phyloP scores from a whole-genome alignment of 2,797 vertebrate species.

The Xenops minutus region DNA sequence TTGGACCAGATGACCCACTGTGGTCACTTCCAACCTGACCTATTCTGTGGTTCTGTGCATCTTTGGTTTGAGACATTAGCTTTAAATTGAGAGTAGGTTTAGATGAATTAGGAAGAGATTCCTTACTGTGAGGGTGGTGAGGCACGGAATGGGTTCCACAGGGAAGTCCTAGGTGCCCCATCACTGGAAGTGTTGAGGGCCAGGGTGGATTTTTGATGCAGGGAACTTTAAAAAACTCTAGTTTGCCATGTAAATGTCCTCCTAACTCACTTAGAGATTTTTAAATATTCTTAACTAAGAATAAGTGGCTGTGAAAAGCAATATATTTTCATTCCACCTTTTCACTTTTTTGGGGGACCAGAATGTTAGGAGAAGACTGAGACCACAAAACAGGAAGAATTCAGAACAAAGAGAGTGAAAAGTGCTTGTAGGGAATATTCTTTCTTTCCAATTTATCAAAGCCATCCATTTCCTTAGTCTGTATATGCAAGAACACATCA shows the following conservation, averaged over 20 bases:
- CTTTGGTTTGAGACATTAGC: background rate
- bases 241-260: background rate
- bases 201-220: background rate
- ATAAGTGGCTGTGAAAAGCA: background rate
- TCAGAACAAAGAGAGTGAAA: background rate
- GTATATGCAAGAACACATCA: accelerated
- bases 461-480: background rate
- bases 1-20: background rate
- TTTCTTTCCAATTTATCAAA: background rate
- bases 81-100: background rate
- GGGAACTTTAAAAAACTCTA: background rate
- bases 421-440: background rate
- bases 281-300: background rate
- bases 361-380: background rate
- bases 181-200: background rate
- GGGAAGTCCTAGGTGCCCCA: accelerated
- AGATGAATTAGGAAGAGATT: background rate
- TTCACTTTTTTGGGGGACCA: accelerated
- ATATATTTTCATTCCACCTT: background rate
- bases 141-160: accelerated
- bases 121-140: background rate
- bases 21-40: background rate
- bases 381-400: background rate
- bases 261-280: background rate
- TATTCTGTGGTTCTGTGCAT: background rate